phyloP scores from a whole-genome alignment of 2,113 vertebrate species.

The Clarias gariepinus region DNA sequence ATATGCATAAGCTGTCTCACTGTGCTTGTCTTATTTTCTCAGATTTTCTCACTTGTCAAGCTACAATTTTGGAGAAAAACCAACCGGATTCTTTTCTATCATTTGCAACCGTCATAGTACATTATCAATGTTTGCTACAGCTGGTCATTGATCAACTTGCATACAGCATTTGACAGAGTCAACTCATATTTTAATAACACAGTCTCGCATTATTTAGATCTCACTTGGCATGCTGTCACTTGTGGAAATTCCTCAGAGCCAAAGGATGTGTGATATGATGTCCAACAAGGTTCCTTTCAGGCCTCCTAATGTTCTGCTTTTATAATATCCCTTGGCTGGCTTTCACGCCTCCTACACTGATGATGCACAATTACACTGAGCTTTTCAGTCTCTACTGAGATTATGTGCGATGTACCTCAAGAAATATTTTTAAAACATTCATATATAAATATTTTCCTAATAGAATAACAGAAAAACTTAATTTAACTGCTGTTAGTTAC shows the following conservation, averaged over 20 bases:
- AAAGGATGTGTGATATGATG: slow-evolving; percentile 8
- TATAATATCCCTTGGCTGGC: neutral
- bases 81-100: neutral
- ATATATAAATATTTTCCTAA: neutral
- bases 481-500: too few relatives aligned
- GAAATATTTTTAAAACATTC: neutral
- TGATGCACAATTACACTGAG: neutral
- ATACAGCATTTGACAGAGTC: neutral
- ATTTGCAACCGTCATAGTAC: neutral
- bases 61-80: neutral
- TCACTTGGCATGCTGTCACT: neutral
- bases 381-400: neutral
- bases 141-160: neutral
- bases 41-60: neutral
- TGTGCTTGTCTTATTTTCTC: neutral
- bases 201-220: neutral
- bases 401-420: neutral
- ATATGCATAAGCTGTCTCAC: neutral
- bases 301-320: neutral
- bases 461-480: neutral
- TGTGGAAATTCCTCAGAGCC: neutral
- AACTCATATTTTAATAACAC: neutral
- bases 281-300: neutral
- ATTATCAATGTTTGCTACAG: neutral
- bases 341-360: neutral